Evolutionary conservation across 2,113 vertebrate species (phyloP), one percentile per base, ranked within the genome.

Genomic region (Tyto alba): DNA sequence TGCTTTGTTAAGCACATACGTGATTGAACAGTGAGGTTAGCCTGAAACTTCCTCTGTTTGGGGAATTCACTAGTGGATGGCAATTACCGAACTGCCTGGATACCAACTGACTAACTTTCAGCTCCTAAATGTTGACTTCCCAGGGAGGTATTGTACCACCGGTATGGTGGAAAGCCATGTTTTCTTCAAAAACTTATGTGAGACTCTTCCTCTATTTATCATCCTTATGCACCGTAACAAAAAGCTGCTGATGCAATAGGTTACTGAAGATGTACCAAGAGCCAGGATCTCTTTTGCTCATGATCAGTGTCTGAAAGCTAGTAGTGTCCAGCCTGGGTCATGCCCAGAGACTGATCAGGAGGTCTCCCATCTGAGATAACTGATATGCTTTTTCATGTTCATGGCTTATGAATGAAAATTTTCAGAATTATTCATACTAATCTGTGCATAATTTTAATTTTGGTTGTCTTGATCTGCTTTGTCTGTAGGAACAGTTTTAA

Each of bases 1-100:
- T 59, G 21, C 12, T 73, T 72, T 85, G 34, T 38, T 63, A 50
- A 66, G 17, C 56, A n/a, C 0, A 0, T 13, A 1, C 2, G 5
- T 17, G 14, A 16, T 38, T 43, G 25, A 85, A 47, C n/a, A 41
- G 52, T 22, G 32, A 43, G 25, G 11, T 47, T 50, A 63, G 30
- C 34, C 59, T 67, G 38, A 19, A 27, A 52, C 43, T 50, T 55
- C 9, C 13, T 83, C 8, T 38, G 5, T 48, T 66, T 56, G 16
- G 21, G 41, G n/a, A 50, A 23, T 67, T 47, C 29, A 29, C 23
- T 32, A 25, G 40, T 38, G 13, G 36, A 40, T 52, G 36, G 45
- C 21, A 74, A 20, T 60, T 66, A n/a, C 36, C 25, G 36, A 57
- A 45, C 40, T 76, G 34, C 12, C 21, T 52, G 57, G 29, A 17